phyloP scores from a whole-genome alignment of 2,888 invertebrate genomes.

The Heliothis peltigera region DNA sequence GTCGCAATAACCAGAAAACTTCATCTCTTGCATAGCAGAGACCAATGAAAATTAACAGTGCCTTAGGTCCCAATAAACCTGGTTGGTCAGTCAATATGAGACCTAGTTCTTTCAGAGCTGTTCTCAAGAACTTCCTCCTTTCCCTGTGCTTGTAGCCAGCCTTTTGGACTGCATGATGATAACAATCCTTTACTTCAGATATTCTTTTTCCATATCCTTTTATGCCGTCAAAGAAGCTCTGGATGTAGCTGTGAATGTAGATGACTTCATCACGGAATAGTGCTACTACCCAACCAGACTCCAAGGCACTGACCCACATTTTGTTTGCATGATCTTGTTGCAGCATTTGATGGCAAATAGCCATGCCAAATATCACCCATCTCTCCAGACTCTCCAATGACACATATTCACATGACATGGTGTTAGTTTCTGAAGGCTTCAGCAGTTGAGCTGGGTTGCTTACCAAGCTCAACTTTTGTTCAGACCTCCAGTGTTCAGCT shows the following conservation, averaged over 20 bases:
- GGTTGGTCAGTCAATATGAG: slow-evolving; percentile 99
- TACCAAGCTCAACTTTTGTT: slow-evolving; percentile 97
- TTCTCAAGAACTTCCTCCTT: slow-evolving; percentile 98
- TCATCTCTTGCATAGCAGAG: slow-evolving; percentile 99
- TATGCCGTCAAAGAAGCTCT: slow-evolving; percentile 97
- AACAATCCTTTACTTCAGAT: slow-evolving; percentile 98
- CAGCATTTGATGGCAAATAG: slow-evolving; percentile 96
- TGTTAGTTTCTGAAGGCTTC: slow-evolving; percentile 98
- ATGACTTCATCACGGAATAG: slow-evolving; percentile 99
- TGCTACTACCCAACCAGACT: slow-evolving; percentile 98
- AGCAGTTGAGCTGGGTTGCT: slow-evolving; percentile 98
- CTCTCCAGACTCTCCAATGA: slow-evolving; percentile 98
- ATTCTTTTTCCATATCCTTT: slow-evolving; percentile 98
- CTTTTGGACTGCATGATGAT: slow-evolving; percentile 96
- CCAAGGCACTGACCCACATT: slow-evolving; percentile 97
- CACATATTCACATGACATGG: slow-evolving; percentile 98
- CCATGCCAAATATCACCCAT: slow-evolving; percentile 98
- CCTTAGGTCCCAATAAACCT: slow-evolving; percentile 98
- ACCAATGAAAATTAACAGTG: slow-evolving; percentile 98
- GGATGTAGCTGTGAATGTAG: slow-evolving; percentile 98
- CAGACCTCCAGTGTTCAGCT: slow-evolving; percentile 98
- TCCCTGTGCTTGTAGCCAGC: slow-evolving; percentile 98
- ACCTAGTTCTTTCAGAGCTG: slow-evolving; percentile 98
- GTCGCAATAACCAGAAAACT: slow-evolving; percentile 98
- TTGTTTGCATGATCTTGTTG: slow-evolving; percentile 95